phyloP scores from a whole-genome alignment of 2,797 vertebrate genomes.

The Strix occidentalis region DNA sequence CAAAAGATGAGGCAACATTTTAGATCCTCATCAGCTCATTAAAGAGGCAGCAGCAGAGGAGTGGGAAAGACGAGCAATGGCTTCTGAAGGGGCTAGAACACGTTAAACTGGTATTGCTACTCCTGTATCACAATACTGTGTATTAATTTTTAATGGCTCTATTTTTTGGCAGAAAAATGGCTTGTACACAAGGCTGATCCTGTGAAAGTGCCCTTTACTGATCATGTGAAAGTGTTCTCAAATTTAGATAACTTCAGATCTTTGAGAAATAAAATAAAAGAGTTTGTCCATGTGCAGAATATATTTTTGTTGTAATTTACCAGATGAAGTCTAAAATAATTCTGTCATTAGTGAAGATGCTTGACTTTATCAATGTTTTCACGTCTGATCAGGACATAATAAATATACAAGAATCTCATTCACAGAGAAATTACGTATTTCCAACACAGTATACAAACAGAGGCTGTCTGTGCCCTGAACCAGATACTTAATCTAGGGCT shows the following conservation, averaged over 20 bases:
- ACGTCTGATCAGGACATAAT: not conserved
- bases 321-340: not conserved
- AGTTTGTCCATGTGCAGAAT: not conserved
- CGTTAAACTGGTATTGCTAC: not conserved
- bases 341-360: not conserved
- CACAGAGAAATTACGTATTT: not conserved
- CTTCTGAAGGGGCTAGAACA: not conserved
- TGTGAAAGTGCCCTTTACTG: not conserved
- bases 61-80: rapidly evolving
- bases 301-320: not conserved
- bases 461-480: not conserved
- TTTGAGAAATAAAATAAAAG: not conserved
- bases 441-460: not conserved
- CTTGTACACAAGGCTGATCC: not conserved
- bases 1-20: not conserved
- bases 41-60: not conserved
- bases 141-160: not conserved
- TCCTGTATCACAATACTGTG: not conserved
- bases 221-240: not conserved
- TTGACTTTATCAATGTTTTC: not conserved
- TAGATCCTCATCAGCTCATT: not conserved
- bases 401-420: not conserved
- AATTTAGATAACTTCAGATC: not conserved
- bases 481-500: not conserved
- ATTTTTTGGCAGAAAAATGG: not conserved